A percentile compares a stretch with the other conserved stretches of the same genome.
These are phyloP conservation scores for Prionace glauca DNA, from an alignment of 2,797 vertebrate genomes.

Conservation along the genomic window DNA sequence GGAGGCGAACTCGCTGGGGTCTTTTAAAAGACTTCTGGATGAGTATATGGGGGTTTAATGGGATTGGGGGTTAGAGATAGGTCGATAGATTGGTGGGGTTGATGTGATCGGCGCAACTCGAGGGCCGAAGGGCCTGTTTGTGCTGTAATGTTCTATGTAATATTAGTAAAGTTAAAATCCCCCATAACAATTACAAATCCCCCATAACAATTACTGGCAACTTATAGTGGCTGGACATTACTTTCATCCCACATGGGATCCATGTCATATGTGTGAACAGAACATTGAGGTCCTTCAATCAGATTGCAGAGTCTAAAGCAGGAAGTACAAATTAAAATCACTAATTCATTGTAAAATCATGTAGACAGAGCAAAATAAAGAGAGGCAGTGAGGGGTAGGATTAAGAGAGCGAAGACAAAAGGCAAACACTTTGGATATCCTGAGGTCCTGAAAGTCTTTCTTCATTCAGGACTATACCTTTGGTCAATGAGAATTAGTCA, in stretches of 20 bases:
- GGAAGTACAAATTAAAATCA: background rate
- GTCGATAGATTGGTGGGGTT: too few relatives aligned
- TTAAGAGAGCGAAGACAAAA: background rate
- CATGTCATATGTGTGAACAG: background rate
- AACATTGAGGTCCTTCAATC: background rate
- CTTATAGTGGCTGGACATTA: background rate
- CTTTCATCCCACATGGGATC: background rate
- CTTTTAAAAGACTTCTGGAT: too few relatives aligned
- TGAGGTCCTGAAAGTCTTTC: background rate
- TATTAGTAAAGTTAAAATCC: too few relatives aligned
- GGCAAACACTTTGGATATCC: background rate
- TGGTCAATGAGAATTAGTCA: background rate
- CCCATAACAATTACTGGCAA: too few relatives aligned
- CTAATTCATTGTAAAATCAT: background rate
- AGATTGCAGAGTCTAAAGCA: background rate
- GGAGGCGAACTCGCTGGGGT: too few relatives aligned
- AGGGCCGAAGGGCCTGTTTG: too few relatives aligned
- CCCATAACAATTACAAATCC: too few relatives aligned
- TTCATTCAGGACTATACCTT: background rate
- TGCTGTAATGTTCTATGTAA: too few relatives aligned
- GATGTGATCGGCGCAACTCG: too few relatives aligned
- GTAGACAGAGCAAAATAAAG: background rate
- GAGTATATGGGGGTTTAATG: too few relatives aligned
- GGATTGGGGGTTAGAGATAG: too few relatives aligned
- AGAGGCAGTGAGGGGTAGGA: background rate